Evolutionary conservation across 2,888 invertebrate species (phyloP).

Genomic region (Andrena trimmerana): DNA sequence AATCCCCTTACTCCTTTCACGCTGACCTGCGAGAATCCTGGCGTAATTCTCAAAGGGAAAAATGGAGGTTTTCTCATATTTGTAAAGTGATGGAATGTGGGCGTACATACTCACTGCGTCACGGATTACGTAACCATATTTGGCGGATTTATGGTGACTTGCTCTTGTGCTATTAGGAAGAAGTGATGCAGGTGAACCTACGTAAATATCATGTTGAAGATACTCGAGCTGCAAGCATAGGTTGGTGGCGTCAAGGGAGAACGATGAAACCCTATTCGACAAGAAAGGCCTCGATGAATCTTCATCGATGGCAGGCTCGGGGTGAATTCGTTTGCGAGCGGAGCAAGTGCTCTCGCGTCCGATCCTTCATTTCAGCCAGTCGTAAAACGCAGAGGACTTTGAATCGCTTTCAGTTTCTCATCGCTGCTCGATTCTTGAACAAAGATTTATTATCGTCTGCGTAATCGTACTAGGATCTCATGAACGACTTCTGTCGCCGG

Average conservation of each 20-base stretch:
- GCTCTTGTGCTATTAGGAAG: background rate
- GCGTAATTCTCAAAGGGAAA: background rate
- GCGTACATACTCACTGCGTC: too few relatives aligned
- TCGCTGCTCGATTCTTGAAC: background rate
- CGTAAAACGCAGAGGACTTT: background rate
- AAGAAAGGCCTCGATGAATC: conserved; percentile 15
- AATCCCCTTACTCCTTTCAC: conserved; percentile 26
- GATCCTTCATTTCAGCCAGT: conserved; percentile 45
- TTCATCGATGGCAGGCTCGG: conserved; percentile 11
- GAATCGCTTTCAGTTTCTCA: conserved; percentile 16
- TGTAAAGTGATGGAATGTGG: background rate
- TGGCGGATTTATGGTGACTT: too few relatives aligned
- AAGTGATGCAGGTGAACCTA: background rate
- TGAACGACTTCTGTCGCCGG: conserved; percentile 2
- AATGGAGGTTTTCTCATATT: background rate
- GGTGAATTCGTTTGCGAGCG: conserved; percentile 50
- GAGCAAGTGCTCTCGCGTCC: conserved; percentile 42
- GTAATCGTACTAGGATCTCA: background rate
- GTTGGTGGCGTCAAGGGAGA: background rate
- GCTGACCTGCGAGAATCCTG: conserved; percentile 7
- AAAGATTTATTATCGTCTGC: background rate
- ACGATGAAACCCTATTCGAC: background rate
- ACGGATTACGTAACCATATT: too few relatives aligned
- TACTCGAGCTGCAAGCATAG: background rate
- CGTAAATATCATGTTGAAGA: background rate